Evolutionary conservation across 2,888 invertebrate genomes (phyloP), one percentile per base, ranked within the genome.

Genomic region (Nemapogon koenigi): DNA sequence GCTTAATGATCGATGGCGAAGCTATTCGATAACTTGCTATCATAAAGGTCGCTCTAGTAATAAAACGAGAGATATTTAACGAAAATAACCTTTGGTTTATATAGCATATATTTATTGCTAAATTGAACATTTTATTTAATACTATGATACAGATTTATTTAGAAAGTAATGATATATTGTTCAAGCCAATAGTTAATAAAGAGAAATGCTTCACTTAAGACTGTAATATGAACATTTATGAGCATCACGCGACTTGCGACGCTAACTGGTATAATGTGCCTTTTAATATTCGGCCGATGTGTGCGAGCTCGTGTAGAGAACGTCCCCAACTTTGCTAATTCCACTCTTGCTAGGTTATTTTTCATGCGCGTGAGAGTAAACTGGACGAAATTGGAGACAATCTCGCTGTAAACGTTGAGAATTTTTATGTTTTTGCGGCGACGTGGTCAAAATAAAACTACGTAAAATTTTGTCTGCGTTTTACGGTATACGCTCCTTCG

Each of bases 241-340:
- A 55, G 55, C 59, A 53, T 54, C 57, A 59, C 48, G 58, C 53
- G 48, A 51, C 59, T 57, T 62, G 35, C 19, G 25, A 13, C 15
- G 35, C 26, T 16, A 65, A 57, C 59, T 58, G 56, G 55, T 62
- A 55, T 65, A 69, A 70, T 68, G 66, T 55, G 54, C 56, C 60
- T 64, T 66, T 71, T 72, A 68, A 70, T 71, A 73, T 72, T 71
- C 73, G 59, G 52, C 43, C 62, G 56, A 61, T 66, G 66, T 66
- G 57, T 63, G 52, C 51, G 46, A 47, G 46, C 49, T 53, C 55
- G 50, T 52, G 53, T 52, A 15, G 53, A 53, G 51, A 55, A 55
- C 51, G 50, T 48, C 50, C 48, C 50, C 46, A 68, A 67, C 63
- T 66, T 68, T 61, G 49, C 57, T 65, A 62, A 65, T 64, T 62